Percentiles rank a stretch among this genome's conserved stretches.
Conservation (phyloP, 1,140 invertebrate species). For the Drosophila miranda region DNA sequence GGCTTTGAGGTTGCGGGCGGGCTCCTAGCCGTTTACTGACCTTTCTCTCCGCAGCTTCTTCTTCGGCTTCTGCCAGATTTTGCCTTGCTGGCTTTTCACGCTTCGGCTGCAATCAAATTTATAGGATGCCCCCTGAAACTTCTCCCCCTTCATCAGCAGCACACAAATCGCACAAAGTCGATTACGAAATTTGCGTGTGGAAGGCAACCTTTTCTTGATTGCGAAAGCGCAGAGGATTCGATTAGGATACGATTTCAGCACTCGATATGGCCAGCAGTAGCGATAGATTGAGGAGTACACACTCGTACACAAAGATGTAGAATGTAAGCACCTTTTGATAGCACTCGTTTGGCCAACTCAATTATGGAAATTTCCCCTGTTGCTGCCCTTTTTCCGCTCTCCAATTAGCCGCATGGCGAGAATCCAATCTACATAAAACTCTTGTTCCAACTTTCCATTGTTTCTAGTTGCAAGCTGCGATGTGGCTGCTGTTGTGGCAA, state of each 20-base stretch:
- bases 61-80: constrained; percentile 4
- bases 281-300: not conserved
- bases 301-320: constrained; percentile 12
- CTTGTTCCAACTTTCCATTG: constrained; percentile 7
- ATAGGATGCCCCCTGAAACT: constrained; percentile 27
- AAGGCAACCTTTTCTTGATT: constrained; percentile 36
- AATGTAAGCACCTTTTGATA: constrained; percentile 5
- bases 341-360: constrained; percentile 1
- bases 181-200: constrained; percentile 35
- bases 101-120: constrained; percentile 66
- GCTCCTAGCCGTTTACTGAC: constrained; percentile 38
- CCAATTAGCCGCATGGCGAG: constrained; percentile 50
- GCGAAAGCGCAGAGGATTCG: constrained; percentile 27
- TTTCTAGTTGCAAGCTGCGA: constrained; percentile 15
- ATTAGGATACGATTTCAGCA: constrained; percentile 21
- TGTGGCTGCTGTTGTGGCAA: constrained; percentile 16
- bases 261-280: not conserved
- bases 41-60: constrained; percentile 13
- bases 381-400: constrained; percentile 1
- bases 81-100: constrained; percentile 56
- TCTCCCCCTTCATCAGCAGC: constrained; percentile 14
- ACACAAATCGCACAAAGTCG: constrained; percentile 25
- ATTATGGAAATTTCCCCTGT: constrained; percentile 6
- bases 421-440: no score
- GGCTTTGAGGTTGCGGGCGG: constrained; percentile 9